Base-by-base conservation (phyloP, 2,888 invertebrate genomes). In the Drosophila macrothrix region DNA sequence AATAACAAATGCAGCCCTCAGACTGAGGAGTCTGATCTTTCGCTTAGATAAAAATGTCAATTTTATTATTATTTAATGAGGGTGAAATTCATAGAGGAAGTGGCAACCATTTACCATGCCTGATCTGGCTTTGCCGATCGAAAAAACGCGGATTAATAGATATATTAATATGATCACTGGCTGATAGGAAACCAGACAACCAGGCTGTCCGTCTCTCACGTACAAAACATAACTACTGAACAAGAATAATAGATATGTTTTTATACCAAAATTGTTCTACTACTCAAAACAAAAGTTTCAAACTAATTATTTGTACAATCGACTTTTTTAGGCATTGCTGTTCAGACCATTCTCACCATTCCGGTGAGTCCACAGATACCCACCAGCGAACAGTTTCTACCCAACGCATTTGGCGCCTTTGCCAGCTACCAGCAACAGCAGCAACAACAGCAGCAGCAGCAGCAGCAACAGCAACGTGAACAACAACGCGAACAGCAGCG, bases 281-380 rank as follows among this genome's bases (percentile, higher is more conserved):
- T n/a, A 10, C n/a, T 41, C 41, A 41, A 41, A 14, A 33, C 19
- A 41, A n/a, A n/a, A n/a, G 1, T 4, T n/a, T 10, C 10, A 10
- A 41, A 4, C 4, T n/a, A n/a, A 41, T 41, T 41, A 2, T n/a
- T 4, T 41, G 4, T n/a, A n/a, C 10, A 35, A 35, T 22, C 1
- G 10, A 41, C 4, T 14, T 6, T 14, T 14, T 43, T 94, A 98
- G 98, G 98, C 85, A 96, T 98, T 92, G 98, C 98, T 64, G 97
- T 98, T 61, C 99, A 99, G 94, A 98, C 98, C 91, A 98, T 99
- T 92, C 94, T 99, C 88, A 98, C 98, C 82, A 98, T 99, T 92
- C 98, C 98, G 65, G 97, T 98, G 73, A 97, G 96, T 94, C 93
- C 93, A 58, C 97, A 97, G 94, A 96, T 97, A 81, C 97, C 97